These are phyloP conservation scores for Paradoxurus hermaphroditus DNA, from an alignment of 2,113 vertebrate species.

Conservation along the genomic window DNA sequence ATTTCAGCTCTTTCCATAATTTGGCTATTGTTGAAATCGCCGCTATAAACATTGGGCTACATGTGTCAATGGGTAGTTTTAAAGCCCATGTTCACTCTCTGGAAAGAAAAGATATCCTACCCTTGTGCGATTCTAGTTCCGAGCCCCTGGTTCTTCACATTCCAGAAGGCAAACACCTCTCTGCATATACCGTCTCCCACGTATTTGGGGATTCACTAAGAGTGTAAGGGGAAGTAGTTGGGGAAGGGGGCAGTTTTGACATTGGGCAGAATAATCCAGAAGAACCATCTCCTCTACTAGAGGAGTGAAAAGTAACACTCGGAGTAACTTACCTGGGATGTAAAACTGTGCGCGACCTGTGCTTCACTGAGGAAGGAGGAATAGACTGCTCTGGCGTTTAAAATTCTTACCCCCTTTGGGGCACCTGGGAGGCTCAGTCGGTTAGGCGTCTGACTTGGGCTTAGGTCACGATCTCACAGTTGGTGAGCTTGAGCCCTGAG, in stretches of 20 bases:
- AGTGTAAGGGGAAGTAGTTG: too few relatives aligned
- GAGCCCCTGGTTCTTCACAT: neutral
- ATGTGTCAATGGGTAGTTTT: neutral
- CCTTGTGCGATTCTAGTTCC: neutral
- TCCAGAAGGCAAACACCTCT: neutral
- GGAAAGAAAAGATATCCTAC: neutral
- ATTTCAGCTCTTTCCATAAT: too few relatives aligned
- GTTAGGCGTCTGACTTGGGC: too few relatives aligned
- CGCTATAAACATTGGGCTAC: too few relatives aligned
- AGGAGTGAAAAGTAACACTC: neutral
- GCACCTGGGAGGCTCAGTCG: too few relatives aligned
- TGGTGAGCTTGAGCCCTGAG: too few relatives aligned
- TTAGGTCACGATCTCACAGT: too few relatives aligned
- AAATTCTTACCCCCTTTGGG: neutral
- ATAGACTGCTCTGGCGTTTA: neutral
- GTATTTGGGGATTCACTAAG: neutral
- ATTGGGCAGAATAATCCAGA: neutral
- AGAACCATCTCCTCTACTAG: neutral
- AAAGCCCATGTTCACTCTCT: neutral
- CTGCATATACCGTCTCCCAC: accelerated
- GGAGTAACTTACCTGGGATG: neutral
- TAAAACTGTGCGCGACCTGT: too few relatives aligned
- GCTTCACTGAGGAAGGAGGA: neutral
- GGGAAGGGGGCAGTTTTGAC: neutral
- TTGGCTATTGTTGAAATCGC: too few relatives aligned